Evolutionary conservation across 2,888 invertebrate species (phyloP).

Genomic region (Dicycla oo): DNA sequence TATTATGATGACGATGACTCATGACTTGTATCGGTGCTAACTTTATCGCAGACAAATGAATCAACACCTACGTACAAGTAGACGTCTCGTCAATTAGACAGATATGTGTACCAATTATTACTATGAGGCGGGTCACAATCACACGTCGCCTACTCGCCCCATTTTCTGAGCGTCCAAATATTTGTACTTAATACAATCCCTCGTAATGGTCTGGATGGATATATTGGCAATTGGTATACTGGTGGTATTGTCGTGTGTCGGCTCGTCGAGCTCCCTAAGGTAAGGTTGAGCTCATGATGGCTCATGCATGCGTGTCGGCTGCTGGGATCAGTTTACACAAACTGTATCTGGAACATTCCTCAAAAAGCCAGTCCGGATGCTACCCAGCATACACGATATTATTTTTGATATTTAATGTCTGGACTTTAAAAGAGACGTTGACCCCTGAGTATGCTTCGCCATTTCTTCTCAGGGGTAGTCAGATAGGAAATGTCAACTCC

Average conservation of each 20-base stretch:
- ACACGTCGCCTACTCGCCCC: conserved; percentile 18
- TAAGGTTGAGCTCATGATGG: not conserved
- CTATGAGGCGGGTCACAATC: conserved; percentile 23
- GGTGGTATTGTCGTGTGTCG: not conserved
- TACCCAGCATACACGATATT: not conserved
- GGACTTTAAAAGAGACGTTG: not conserved
- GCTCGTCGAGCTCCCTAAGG: not conserved
- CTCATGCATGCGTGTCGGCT: not conserved
- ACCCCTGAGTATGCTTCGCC: not conserved
- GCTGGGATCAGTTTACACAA: not conserved
- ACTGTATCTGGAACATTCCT: too few species aligned
- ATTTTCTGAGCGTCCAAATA: conserved; percentile 51
- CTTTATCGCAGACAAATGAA: conserved; percentile 17
- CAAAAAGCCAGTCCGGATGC: not conserved
- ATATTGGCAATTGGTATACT: conserved; percentile 1
- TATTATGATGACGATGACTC: not conserved
- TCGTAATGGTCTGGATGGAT: not conserved
- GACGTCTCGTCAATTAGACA: conserved; percentile 44
- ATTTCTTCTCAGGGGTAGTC: not conserved
- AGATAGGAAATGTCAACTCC: not conserved
- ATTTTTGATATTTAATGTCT: not conserved
- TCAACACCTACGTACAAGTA: conserved; percentile 29
- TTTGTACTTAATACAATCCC: conserved; percentile 39
- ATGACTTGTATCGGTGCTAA: conserved; percentile 9
- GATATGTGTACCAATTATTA: conserved; percentile 50